Evolutionary conservation across 2,888 invertebrate genomes (phyloP).

Genomic region (Watsonalla binaria): DNA sequence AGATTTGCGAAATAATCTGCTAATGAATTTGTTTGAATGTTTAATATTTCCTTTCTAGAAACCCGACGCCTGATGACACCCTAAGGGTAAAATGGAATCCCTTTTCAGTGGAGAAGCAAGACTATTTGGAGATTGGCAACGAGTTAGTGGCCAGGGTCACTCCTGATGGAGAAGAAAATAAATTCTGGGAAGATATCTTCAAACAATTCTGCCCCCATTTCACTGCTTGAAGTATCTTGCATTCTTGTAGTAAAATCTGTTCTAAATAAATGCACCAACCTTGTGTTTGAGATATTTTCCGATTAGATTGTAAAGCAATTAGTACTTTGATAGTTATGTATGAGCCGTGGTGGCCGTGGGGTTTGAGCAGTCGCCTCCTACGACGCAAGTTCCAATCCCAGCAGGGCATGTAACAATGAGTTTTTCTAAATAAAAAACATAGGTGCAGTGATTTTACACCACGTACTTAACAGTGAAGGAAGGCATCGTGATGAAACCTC

Average conservation of each 20-base stretch:
- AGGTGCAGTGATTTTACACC: too few relatives aligned
- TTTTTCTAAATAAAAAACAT: too few relatives aligned
- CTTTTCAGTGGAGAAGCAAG: slow-evolving; percentile 13
- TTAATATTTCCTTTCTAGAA: slow-evolving; percentile 15
- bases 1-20: slow-evolving; percentile 5
- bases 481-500: too few relatives aligned
- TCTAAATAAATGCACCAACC: too few relatives aligned
- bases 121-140: slow-evolving; percentile 35
- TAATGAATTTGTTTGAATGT: background rate
- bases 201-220: slow-evolving; percentile 32
- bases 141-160: slow-evolving; percentile 16
- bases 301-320: too few relatives aligned
- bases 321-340: too few relatives aligned
- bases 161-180: slow-evolving; percentile 36
- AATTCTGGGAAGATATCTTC: slow-evolving; percentile 41
- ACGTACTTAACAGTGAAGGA: too few relatives aligned
- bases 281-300: too few relatives aligned
- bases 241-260: background rate
- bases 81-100: slow-evolving; percentile 20
- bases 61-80: slow-evolving; percentile 23
- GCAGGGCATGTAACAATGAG: too few relatives aligned
- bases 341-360: too few relatives aligned
- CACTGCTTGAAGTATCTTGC: slow-evolving; percentile 3
- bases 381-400: too few relatives aligned
- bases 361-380: too few relatives aligned